Base-by-base conservation (phyloP, 1,140 invertebrate species). In the Psilanteris sp. region DNA sequence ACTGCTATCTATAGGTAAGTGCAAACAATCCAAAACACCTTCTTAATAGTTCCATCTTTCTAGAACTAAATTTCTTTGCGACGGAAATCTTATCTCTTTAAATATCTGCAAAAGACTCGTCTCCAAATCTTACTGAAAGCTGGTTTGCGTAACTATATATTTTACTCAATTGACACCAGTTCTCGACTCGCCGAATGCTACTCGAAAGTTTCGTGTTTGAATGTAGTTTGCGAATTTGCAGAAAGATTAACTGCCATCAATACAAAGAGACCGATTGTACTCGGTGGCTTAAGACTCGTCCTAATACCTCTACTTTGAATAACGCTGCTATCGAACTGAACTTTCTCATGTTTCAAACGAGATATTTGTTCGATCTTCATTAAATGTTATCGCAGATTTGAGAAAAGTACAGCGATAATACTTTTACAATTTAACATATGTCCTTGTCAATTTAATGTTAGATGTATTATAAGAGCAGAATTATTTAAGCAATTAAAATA, bases 1-100 rank as follows among this genome's bases (percentile, higher is more conserved):
- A 90, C 87, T 1, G 90, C 91, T 7, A 92, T 93, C 72, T 93
- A 91, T 85, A 92, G 91, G 92, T 92, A 83, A 89, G 81, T 70
- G n/a, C n/a, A 55, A 9, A 1, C 20, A 55, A 55, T 43, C 26
- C 1, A 34, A 29, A 29, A 6, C 11, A 39, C 4, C 8, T 10
- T 43, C 5, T 6, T 1, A 1, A 16, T 7, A 3, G 6, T 26
- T 7, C 10, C 9, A 7, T 10, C 10, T 29, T 2, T 3, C 1
- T 24, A 4, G 20, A 18, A 13, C 39, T 13, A 52, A 37, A 36
- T 14, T 2, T 4, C 22, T 64, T 4, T 50, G 16, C 39, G 29
- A 6, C 22, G 39, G 24, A 59, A 43, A 61, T 43, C 34, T 59
- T 61, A 54, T 61, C 54, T 70, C 54, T 16, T 54, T 70, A 61